Conservation (phyloP, 1,140 invertebrate genomes). For the Aphaenogaster rudis region DNA sequence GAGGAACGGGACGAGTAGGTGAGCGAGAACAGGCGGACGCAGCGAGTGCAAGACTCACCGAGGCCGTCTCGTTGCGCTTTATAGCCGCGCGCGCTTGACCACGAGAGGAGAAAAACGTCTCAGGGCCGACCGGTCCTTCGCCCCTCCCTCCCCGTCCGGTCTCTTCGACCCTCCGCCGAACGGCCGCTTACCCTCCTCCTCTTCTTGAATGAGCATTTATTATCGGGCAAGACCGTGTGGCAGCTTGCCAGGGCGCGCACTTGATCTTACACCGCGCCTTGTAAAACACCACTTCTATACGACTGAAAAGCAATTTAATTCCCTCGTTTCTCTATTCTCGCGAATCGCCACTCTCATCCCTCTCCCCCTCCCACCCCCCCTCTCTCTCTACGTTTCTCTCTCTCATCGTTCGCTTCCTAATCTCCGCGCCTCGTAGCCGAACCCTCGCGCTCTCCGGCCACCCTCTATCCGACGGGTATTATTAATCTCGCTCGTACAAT, state of each 20-base stretch:
- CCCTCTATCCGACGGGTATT: slow-evolving; percentile 66
- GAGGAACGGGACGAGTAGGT: slow-evolving; percentile 25
- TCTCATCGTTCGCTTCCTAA: slow-evolving; percentile 33
- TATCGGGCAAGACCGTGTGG: slow-evolving; percentile 76
- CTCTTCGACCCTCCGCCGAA: slow-evolving; percentile 39
- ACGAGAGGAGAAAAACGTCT: slow-evolving; percentile 80
- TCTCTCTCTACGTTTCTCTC: slow-evolving; percentile 25
- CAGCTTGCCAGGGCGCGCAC: slow-evolving; percentile 77
- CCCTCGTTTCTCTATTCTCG: slow-evolving; percentile 69
- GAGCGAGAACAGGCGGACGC: slow-evolving; percentile 39
- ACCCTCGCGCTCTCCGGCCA: slow-evolving; percentile 14
- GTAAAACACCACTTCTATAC: slow-evolving; percentile 77
- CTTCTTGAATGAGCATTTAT: slow-evolving; percentile 81
- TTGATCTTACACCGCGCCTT: slow-evolving; percentile 80
- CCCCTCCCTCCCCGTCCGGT: slow-evolving; percentile 19
- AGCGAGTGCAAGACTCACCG: slow-evolving; percentile 72
- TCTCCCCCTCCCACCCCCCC: slow-evolving; percentile 51
- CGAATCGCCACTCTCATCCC: slow-evolving; percentile 49
- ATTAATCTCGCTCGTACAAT: slow-evolving; percentile 78
- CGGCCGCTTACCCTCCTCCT: slow-evolving; percentile 44
- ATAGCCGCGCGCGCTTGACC: slow-evolving; percentile 73
- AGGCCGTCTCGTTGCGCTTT: slow-evolving; percentile 78
- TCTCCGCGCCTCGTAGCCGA: neutral
- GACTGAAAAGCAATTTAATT: slow-evolving; percentile 81
- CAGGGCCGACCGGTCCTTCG: slow-evolving; percentile 78